phyloP scores from a whole-genome alignment of 2,797 vertebrate species.

The Florisuga fusca region DNA sequence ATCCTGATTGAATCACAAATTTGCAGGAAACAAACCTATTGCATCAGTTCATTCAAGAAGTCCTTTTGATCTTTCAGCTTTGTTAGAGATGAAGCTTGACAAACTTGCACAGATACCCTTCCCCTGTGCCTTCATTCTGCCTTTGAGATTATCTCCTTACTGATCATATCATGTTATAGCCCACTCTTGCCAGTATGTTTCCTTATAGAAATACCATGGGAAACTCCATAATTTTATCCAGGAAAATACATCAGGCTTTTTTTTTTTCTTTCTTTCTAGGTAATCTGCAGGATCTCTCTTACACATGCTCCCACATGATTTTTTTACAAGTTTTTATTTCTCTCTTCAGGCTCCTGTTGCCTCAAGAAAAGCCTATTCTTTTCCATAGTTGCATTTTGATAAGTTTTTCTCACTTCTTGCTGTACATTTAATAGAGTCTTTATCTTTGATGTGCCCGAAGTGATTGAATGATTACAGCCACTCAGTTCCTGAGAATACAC shows the following conservation, averaged over 20 bases:
- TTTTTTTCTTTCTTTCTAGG: not conserved
- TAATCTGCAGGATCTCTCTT: not conserved
- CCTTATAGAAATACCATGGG: not conserved
- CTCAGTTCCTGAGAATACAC: not conserved
- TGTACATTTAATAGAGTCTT: not conserved
- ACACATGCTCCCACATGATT: not conserved
- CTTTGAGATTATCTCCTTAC: not conserved
- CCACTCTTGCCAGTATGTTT: not conserved
- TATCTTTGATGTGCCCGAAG: not conserved
- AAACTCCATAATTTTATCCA: no score
- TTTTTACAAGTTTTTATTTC: not conserved
- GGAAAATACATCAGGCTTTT: not conserved
- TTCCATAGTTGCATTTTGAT: not conserved
- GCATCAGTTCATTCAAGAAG: not conserved
- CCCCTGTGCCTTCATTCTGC: not conserved
- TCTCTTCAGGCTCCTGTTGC: not conserved
- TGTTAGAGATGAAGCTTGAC: not conserved
- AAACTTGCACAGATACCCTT: not conserved
- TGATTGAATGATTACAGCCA: no score
- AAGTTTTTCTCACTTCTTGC: not conserved
- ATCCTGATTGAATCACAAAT: not conserved
- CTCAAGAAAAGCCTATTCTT: not conserved
- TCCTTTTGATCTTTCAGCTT: not conserved
- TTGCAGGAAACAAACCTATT: not conserved
- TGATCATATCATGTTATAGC: not conserved